Conservation (phyloP, 2,888 invertebrate species). For the Macrosoma leucophasiata region DNA sequence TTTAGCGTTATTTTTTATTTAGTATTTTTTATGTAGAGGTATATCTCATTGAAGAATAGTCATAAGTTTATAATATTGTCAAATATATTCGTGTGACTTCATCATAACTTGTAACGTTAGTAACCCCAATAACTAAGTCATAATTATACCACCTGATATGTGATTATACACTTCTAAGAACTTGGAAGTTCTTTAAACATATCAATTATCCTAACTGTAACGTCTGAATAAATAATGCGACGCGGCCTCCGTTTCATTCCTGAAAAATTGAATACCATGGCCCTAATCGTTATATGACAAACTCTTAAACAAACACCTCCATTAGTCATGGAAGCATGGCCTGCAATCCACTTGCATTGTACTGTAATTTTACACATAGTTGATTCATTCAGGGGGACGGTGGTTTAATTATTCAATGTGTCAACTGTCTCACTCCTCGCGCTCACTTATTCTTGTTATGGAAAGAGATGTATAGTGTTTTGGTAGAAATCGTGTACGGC, state of each 20-base stretch:
- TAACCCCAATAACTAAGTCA: slow-evolving; percentile 24
- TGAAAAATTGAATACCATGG: slow-evolving; percentile 46
- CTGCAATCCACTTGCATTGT: slow-evolving; percentile 53
- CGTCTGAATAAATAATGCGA: slow-evolving; percentile 48
- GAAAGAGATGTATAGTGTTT: slow-evolving; percentile 37
- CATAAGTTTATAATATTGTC: too few species aligned
- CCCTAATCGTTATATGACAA: slow-evolving; percentile 44
- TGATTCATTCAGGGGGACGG: slow-evolving; percentile 51
- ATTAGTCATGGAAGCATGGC: slow-evolving; percentile 41
- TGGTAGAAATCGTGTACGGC: slow-evolving; percentile 14
- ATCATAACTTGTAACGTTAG: slow-evolving; percentile 11
- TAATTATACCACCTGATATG: slow-evolving; percentile 32
- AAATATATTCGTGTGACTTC: slow-evolving; percentile 4
- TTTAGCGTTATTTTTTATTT: too few species aligned
- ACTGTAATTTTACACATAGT: slow-evolving; percentile 40
- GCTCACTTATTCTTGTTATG: slow-evolving; percentile 7
- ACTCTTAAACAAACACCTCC: slow-evolving; percentile 50
- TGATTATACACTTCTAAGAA: slow-evolving; percentile 39
- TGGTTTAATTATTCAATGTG: slow-evolving; percentile 61
- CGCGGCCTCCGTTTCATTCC: slow-evolving; percentile 36
- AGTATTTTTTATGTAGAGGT: too few species aligned
- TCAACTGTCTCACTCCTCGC: slow-evolving; percentile 34
- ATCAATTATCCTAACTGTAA: slow-evolving; percentile 49
- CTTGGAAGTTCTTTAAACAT: slow-evolving; percentile 39
- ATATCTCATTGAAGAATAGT: too few species aligned